Evolutionary conservation across 2,888 invertebrate species (phyloP).

Genomic region (Epistrophe grossulariae): DNA sequence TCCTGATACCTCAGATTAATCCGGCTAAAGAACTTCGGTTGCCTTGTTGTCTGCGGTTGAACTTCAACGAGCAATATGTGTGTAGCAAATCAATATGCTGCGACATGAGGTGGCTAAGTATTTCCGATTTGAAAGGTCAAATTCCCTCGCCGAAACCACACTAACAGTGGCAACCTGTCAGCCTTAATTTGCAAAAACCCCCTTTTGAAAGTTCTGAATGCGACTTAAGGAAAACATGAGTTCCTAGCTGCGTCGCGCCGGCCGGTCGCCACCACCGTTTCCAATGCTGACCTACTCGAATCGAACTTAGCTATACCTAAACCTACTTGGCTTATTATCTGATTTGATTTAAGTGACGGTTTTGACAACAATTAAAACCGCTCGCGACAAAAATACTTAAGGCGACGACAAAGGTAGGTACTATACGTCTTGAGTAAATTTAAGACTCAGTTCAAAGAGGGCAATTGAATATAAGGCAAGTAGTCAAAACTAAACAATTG

Average conservation of each 20-base stretch:
- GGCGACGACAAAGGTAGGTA: not conserved
- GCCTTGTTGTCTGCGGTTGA: conserved; percentile 63
- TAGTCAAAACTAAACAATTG: conserved; percentile 24
- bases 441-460: not conserved
- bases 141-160: conserved; percentile 39
- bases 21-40: conserved; percentile 36
- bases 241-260: not conserved
- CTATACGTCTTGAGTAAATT: not conserved
- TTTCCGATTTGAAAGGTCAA: conserved; percentile 74
- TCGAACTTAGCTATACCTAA: not conserved
- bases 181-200: conserved; percentile 63
- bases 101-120: conserved; percentile 54
- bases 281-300: conserved; percentile 40
- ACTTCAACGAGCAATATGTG: conserved; percentile 41
- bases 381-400: conserved; percentile 35
- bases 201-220: conserved; percentile 38
- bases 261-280: not conserved
- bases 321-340: conserved; percentile 47
- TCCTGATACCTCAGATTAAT: conserved; percentile 60
- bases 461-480: not conserved
- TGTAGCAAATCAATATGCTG: conserved; percentile 41
- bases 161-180: conserved; percentile 59
- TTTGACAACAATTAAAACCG: conserved; percentile 63
- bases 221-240: conserved; percentile 3
- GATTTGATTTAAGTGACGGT: conserved; percentile 63